Evolutionary conservation across 2,113 vertebrate genomes (phyloP), one percentile per base, ranked within the genome.

Genomic region (Cricetomys ansorgei): DNA sequence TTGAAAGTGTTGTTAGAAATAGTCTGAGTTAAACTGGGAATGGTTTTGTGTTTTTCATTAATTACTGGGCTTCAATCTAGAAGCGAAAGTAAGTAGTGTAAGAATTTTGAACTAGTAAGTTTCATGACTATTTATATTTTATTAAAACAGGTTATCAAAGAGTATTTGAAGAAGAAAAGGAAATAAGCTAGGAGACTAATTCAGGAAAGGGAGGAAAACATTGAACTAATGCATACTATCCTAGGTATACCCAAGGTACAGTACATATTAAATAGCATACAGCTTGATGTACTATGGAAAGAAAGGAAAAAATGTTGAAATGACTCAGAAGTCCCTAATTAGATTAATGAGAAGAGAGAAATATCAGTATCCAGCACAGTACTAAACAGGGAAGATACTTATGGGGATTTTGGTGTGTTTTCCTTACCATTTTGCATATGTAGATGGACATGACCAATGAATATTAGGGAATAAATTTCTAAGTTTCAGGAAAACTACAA

Each of bases 341-440:
- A 86, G 37, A 84, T 73, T 83, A 67, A 77, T 67, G 29, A 83
- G 37, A 19, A 96, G 11, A 59, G 75, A 16, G 5, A 81, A 89
- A 45, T n/a, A 64, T 90, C 34, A 69, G 50, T 86, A 79, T 70
- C 16, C 13, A 90, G 43, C 73, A 87, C 0, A 88, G 17, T 10
- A 50, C 34, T 92, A 25, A 40, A 64, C 0, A 21, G 15, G 75
- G 84, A 40, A 23, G 65, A 70, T 0, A 16, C 19, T 80, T 81
- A 25, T 73, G 21, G 21, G 27, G 5, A 34, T 43, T 88, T 92
- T 86, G 37, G 40, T 57, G 10, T 40, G 4, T 77, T 89, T 87
- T 3, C 19, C 27, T 92, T 72, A 48, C 13, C 40, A 48, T n/a
- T 93, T 13, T 29, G 50, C 25, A 34, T 62, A 70, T 9, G n/a